Conservation (phyloP, 1,140 invertebrate species). For the Vanessa atalanta region DNA sequence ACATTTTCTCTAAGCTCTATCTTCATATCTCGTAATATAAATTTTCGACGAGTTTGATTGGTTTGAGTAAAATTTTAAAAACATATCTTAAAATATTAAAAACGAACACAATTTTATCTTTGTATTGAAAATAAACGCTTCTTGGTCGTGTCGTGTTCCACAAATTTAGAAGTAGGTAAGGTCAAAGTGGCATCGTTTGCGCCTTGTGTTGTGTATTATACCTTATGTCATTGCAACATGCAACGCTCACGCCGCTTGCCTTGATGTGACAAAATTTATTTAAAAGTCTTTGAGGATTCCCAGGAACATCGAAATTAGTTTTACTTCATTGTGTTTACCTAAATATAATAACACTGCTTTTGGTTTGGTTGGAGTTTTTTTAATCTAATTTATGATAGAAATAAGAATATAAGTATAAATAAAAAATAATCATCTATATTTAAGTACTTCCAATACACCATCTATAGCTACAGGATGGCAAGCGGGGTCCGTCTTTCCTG, state of each 20-base stretch:
- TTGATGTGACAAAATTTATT: slow-evolving; percentile 46
- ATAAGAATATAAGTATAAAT: background rate
- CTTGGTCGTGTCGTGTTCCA: slow-evolving; percentile 34
- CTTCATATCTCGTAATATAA: too few relatives aligned
- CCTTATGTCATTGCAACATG: slow-evolving; percentile 60
- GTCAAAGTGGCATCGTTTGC: slow-evolving; percentile 68
- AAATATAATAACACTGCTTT: background rate
- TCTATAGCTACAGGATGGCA: slow-evolving; percentile 52
- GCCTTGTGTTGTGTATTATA: slow-evolving; percentile 44
- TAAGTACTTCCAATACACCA: slow-evolving; percentile 52
- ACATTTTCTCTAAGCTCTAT: background rate
- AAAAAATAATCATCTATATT: slow-evolving; percentile 43
- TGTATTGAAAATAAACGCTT: slow-evolving; percentile 7
- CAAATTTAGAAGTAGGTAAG: slow-evolving; percentile 57
- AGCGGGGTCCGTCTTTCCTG: slow-evolving; percentile 22
- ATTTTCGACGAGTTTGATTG: too few relatives aligned
- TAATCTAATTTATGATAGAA: background rate
- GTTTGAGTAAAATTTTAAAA: too few relatives aligned
- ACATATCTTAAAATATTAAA: background rate
- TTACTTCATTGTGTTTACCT: background rate
- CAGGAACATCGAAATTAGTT: background rate
- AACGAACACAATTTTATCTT: background rate
- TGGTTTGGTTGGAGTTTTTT: background rate
- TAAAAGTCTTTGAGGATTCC: slow-evolving; percentile 24
- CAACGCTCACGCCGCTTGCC: slow-evolving; percentile 43